Percentiles rank a stretch among this genome's conserved stretches.
Evolutionary conservation across 2,888 invertebrate species (phyloP).

Genomic region (Leuctra nigra): DNA sequence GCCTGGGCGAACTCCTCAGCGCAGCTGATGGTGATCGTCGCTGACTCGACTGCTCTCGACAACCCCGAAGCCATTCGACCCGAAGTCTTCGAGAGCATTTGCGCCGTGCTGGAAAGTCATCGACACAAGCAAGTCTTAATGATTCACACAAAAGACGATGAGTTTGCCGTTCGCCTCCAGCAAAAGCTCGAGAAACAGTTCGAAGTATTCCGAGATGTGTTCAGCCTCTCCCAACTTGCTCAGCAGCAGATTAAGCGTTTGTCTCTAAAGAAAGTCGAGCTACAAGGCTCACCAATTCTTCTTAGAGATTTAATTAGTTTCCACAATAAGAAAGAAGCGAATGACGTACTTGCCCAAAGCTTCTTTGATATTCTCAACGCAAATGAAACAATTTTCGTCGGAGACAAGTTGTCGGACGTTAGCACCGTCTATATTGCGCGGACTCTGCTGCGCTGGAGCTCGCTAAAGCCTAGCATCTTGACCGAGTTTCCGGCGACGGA

Average conservation of each 20-base stretch:
- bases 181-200: background rate
- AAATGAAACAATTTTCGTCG: background rate
- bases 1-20: background rate
- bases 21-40: background rate
- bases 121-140: background rate
- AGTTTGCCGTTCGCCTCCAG: background rate
- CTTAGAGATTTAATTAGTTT: too few relatives aligned
- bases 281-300: too few relatives aligned
- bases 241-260: too few relatives aligned
- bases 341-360: background rate
- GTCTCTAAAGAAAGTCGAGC: too few relatives aligned
- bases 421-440: background rate
- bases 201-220: conserved; percentile 6
- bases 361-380: background rate
- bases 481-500: too few relatives aligned
- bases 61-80: background rate
- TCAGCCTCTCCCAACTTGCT: too few relatives aligned
- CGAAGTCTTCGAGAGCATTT: background rate
- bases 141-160: background rate
- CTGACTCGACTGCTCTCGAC: too few relatives aligned
- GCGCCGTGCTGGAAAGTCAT: too few relatives aligned
- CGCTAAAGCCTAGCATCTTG: too few relatives aligned
- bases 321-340: too few relatives aligned
- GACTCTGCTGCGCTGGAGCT: too few relatives aligned
- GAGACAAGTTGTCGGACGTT: background rate